Evolutionary conservation across 1,140 invertebrate genomes (phyloP), one percentile per base, ranked within the genome.

Genomic region (Hyposmocoma kahamanoa): DNA sequence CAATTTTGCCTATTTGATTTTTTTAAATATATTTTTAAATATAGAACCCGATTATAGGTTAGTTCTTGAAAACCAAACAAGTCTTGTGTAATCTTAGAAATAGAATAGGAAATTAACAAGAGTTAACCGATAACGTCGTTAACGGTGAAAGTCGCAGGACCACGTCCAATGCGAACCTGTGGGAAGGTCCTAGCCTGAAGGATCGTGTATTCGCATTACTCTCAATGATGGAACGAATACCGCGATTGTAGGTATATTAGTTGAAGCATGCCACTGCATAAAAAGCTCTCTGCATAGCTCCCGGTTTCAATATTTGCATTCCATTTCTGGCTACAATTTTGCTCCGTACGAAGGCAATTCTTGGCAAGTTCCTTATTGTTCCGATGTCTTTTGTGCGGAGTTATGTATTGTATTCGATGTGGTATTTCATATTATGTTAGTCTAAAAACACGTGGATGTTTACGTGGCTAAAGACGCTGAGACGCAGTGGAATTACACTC

Each of bases 221-320:
- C 32, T 36, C 18, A 6, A 17, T 17, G 8, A 2, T n/a, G n/a
- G 15, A 36, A 17, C 32, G 32, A 36, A 36, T 36, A 17, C 32
- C 38, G 19, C 47, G 10, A 39, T 42, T 48, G 38, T 13, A 28
- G 30, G 28, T 53, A 47, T 62, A 63, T 67, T 66, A 68, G 62
- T 67, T 62, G 46, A 67, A 56, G 59, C 74, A 68, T 79, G 75
- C 63, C 45, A 50, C 59, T 65, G 75, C 72, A 79, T 76, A 76
- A 79, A 76, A 74, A 76, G 62, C 68, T 68, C 66, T 69, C 56
- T 62, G 62, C 65, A 65, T 63, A 58, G 62, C 63, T 60, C 56
- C 56, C 57, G 59, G 53, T 71, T 73, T 67, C 67, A 77, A 77
- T 80, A 80, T 78, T 80, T 78, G 74, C 70, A 70, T 80, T 77